Evolutionary conservation across 2,888 invertebrate genomes (phyloP).

Genomic region (Eristalinus sepulchralis): DNA sequence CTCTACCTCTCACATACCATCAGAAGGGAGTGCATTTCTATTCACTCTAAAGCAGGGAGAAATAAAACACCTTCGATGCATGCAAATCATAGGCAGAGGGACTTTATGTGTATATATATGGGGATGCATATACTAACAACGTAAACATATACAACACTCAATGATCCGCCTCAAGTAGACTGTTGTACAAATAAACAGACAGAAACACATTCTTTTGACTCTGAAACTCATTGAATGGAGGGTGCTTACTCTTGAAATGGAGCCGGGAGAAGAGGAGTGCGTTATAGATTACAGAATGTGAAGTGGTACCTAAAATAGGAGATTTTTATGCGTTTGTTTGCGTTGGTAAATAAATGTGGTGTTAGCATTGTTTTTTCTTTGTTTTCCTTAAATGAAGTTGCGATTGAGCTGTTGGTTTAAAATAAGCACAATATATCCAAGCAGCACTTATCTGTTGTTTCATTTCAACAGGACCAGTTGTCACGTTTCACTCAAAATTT

Average conservation of each 20-base stretch:
- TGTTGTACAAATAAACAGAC: slow-evolving; percentile 57
- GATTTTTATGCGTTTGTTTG: slow-evolving; percentile 61
- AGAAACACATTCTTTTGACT: slow-evolving; percentile 64
- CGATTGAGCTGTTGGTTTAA: not conserved
- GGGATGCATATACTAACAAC: too few species aligned
- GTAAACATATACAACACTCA: not conserved
- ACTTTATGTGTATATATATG: not conserved
- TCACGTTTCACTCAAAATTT: slow-evolving; percentile 43
- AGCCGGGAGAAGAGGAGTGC: slow-evolving; percentile 1
- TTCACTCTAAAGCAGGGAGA: not conserved
- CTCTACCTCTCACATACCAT: not conserved
- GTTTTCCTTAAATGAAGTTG: slow-evolving; percentile 11
- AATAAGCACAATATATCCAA: not conserved
- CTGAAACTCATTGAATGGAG: slow-evolving; percentile 66
- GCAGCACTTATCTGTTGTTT: slow-evolving; percentile 38
- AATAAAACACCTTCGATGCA: not conserved
- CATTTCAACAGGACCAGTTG: slow-evolving; percentile 49
- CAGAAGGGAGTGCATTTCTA: not conserved
- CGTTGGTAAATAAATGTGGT: slow-evolving; percentile 19
- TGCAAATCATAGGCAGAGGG: not conserved
- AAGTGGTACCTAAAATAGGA: slow-evolving; percentile 59
- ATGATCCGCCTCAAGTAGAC: slow-evolving; percentile 40
- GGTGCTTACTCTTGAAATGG: slow-evolving; percentile 66
- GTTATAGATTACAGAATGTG: slow-evolving; percentile 41
- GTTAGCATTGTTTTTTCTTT: slow-evolving; percentile 23